Conservation (phyloP, 2,113 vertebrate species). For the Rhinichthys klamathensis region DNA sequence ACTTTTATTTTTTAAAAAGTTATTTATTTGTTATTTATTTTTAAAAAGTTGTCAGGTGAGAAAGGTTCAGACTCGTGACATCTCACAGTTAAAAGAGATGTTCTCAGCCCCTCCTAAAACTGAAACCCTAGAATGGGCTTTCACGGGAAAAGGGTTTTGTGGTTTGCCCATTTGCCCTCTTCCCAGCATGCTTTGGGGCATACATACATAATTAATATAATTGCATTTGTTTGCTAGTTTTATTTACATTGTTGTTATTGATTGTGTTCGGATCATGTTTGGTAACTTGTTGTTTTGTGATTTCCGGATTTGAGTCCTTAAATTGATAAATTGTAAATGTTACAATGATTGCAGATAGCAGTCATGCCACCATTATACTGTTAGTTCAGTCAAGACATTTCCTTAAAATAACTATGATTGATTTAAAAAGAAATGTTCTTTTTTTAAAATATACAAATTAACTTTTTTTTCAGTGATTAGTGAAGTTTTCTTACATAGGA, state of each 20-base stretch:
- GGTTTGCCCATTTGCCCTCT: conserved; percentile 24
- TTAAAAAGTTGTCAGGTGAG: not conserved
- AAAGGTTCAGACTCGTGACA: not conserved
- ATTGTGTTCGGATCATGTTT: not conserved
- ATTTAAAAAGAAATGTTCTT: not conserved
- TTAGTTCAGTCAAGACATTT: not conserved
- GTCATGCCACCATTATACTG: not conserved
- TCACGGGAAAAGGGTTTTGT: conserved; percentile 21
- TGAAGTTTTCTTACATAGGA: not conserved
- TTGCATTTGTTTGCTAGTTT: conserved; percentile 26
- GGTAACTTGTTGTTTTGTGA: conserved; percentile 19
- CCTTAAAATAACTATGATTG: not conserved
- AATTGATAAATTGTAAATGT: no score
- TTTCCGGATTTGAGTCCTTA: not conserved
- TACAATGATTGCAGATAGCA: no score
- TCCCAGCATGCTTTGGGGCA: conserved; percentile 19
- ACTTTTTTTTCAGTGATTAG: not conserved
- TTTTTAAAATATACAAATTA: not conserved
- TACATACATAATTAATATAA: conserved; percentile 26
- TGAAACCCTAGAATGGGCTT: conserved; percentile 20
- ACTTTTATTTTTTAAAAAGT: no score
- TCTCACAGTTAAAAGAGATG: not conserved
- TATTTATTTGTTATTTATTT: no score
- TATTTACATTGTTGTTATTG: conserved; percentile 24
- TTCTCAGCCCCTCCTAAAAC: not conserved